Percentiles rank a stretch among this genome's conserved stretches.
phyloP scores from a whole-genome alignment of 2,888 invertebrate species.

The Escarpia spicata region DNA sequence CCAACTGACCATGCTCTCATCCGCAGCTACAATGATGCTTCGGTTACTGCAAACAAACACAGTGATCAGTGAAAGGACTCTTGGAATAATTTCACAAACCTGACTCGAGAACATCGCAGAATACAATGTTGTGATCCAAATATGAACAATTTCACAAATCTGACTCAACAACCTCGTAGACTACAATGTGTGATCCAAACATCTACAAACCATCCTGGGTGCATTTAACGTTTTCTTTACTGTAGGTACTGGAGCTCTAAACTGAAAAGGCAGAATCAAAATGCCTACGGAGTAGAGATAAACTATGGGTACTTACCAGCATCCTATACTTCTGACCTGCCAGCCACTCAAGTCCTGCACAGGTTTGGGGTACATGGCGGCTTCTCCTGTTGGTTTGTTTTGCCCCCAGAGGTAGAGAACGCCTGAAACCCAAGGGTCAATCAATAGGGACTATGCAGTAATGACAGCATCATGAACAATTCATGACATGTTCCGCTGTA shows the following conservation, averaged over 20 bases:
- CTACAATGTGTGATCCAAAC: neutral
- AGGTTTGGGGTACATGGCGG: slow-evolving; percentile 96
- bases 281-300: too few species aligned
- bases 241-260: too few species aligned
- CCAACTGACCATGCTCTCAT: slow-evolving; percentile 90
- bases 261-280: too few species aligned
- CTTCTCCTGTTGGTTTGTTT: slow-evolving; percentile 91
- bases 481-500: too few species aligned
- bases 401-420: slow-evolving; percentile 87
- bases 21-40: slow-evolving; percentile 84
- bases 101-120: neutral
- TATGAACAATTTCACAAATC: slow-evolving; percentile 14
- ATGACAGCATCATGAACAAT: too few species aligned
- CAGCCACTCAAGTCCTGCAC: slow-evolving; percentile 93
- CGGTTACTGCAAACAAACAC: slow-evolving; percentile 70
- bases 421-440: slow-evolving; percentile 65
- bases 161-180: neutral
- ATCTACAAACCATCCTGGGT: neutral
- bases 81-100: neutral
- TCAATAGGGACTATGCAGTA: neutral
- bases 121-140: neutral
- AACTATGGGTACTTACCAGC: slow-evolving; percentile 62
- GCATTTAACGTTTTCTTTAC: too few species aligned
- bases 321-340: slow-evolving; percentile 86
- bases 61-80: slow-evolving; percentile 20